Conservation (phyloP, 1,140 invertebrate genomes). For the Andricus grossulariae region DNA sequence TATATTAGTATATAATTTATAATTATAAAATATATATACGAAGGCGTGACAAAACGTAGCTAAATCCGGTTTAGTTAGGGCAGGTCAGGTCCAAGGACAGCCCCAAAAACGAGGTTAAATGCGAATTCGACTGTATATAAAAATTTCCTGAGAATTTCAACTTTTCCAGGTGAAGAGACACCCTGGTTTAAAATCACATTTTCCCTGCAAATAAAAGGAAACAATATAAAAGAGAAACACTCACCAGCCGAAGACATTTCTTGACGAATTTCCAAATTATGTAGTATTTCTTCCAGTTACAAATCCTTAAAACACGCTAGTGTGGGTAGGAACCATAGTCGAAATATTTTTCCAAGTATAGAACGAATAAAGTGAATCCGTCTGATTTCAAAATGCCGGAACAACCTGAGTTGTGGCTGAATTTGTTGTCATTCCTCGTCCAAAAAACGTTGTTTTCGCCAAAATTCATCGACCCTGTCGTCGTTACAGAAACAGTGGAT, state of each 20-base stretch:
- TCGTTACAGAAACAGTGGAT: neutral
- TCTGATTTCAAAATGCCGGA: neutral
- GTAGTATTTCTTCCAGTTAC: constrained; percentile 5
- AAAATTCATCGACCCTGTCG: neutral
- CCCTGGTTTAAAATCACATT: no score
- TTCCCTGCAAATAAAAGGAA: neutral
- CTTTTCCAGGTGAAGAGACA: no score
- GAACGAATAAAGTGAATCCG: neutral
- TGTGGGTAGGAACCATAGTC: neutral
- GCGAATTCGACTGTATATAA: no score
- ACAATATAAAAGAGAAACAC: constrained; percentile 26
- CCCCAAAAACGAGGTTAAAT: no score
- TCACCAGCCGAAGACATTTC: constrained; percentile 47
- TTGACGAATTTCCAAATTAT: constrained; percentile 39
- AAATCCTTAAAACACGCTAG: no score
- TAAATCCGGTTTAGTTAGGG: no score
- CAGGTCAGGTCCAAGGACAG: no score
- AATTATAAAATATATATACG: no score
- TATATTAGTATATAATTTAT: no score
- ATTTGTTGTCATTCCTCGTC: constrained; percentile 7
- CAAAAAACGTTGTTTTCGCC: neutral
- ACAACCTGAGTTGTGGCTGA: neutral
- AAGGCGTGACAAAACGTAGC: no score
- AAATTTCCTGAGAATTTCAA: no score
- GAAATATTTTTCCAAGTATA: neutral